Evolutionary conservation across 2,797 vertebrate genomes (phyloP).

Genomic region (Pipistrellus kuhlii): DNA sequence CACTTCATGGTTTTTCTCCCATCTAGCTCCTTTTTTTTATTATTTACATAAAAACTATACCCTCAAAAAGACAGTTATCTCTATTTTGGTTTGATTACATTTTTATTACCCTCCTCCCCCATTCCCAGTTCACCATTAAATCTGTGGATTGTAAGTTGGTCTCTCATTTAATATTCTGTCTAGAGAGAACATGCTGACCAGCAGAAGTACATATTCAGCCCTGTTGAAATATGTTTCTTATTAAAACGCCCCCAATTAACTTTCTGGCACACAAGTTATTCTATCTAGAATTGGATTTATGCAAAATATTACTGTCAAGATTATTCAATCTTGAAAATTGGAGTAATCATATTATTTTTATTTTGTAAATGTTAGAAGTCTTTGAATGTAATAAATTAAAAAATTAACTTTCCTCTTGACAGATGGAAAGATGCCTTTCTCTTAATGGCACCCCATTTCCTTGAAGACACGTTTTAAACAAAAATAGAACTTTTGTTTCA

Average conservation of each 20-base stretch:
- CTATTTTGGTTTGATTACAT: not conserved
- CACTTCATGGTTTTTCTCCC: not conserved
- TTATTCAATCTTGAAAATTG: not conserved
- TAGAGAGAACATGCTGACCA: not conserved
- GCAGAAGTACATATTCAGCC: not conserved
- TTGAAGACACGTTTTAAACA: conserved; percentile 14
- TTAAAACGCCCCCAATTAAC: not conserved
- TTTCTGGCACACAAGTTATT: not conserved
- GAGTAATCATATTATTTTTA: not conserved
- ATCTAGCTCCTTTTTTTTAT: not conserved
- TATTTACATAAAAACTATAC: not conserved
- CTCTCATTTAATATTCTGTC: not conserved
- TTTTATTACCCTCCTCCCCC: not conserved
- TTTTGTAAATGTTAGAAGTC: not conserved
- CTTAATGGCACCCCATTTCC: not conserved
- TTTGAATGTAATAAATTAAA: not conserved
- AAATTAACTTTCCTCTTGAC: not conserved
- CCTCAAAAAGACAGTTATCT: not conserved
- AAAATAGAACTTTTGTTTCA: not conserved
- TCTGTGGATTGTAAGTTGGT: not conserved
- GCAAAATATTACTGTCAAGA: not conserved
- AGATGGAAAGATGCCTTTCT: not conserved
- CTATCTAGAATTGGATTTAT: not conserved
- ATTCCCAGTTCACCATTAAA: not conserved
- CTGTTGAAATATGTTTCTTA: not conserved